phyloP scores from a whole-genome alignment of 2,797 vertebrate species.

The Danio aesculapii region DNA sequence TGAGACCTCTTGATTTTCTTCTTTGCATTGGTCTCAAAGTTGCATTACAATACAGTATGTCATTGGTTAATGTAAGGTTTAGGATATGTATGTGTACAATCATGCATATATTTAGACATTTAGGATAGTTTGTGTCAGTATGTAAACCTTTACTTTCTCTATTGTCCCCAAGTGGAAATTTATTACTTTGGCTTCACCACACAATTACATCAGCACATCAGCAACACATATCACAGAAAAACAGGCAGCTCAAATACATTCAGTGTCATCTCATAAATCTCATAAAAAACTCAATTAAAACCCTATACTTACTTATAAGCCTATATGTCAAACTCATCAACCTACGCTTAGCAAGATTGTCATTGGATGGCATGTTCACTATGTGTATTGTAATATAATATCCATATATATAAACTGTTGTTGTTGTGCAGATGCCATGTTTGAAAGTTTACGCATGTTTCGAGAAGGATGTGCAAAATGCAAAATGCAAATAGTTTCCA shows the following conservation, averaged over 20 bases:
- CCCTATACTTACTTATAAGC: too few species aligned
- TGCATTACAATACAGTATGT: background rate
- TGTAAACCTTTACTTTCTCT: background rate
- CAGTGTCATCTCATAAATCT: too few species aligned
- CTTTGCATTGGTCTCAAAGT: slow-evolving; percentile 1
- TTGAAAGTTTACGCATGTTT: background rate
- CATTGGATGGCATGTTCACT: background rate
- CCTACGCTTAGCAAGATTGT: background rate
- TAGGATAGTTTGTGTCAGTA: background rate
- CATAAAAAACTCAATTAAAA: too few species aligned
- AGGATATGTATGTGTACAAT: background rate
- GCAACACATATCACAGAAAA: too few species aligned
- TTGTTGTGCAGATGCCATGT: slow-evolving; percentile 3
- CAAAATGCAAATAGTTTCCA: background rate
- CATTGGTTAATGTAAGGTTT: background rate
- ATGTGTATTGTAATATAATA: slow-evolving; percentile 10
- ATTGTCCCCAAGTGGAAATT: too few species aligned
- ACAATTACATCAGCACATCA: too few species aligned
- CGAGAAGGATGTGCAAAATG: background rate
- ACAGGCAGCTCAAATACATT: too few species aligned
- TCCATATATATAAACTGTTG: slow-evolving; percentile 24
- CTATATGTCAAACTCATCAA: slow-evolving; percentile 6
- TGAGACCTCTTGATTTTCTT: slow-evolving; percentile 15
- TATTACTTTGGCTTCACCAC: too few species aligned
- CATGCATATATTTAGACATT: background rate